phyloP scores from a whole-genome alignment of 2,888 invertebrate species.

The Ectemnius continuus region DNA sequence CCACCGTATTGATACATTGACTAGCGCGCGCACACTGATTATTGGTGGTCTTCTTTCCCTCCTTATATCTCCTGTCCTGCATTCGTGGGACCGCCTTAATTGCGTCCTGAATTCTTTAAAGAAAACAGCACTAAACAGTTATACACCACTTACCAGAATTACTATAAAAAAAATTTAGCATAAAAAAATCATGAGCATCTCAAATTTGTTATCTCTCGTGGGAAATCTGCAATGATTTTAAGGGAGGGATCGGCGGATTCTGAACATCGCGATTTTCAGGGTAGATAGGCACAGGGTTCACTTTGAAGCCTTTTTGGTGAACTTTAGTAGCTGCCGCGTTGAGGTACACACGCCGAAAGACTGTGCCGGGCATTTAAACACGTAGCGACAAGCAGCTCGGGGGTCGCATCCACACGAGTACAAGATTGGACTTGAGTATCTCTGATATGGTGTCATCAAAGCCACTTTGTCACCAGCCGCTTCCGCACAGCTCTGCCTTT shows the following conservation, averaged over 20 bases:
- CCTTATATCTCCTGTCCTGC: conserved; percentile 41
- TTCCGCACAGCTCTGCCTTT: not conserved
- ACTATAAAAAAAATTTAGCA: no score
- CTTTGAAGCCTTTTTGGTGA: no score
- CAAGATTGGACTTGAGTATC: conserved; percentile 50
- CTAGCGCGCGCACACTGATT: conserved; percentile 36
- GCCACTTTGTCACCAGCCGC: not conserved
- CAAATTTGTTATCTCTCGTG: not conserved
- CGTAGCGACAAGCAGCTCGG: conserved; percentile 46
- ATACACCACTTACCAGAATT: no score
- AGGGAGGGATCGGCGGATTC: not conserved
- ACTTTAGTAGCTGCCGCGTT: not conserved
- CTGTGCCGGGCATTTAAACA: conserved; percentile 51
- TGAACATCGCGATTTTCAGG: not conserved
- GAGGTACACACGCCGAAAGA: conserved; percentile 30
- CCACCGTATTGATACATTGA: conserved; percentile 58
- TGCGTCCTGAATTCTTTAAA: conserved; percentile 24
- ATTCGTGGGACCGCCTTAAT: conserved; percentile 55
- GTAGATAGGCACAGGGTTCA: not conserved
- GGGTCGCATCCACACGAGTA: conserved; percentile 34
- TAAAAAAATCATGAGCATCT: no score
- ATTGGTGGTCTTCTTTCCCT: conserved; percentile 34
- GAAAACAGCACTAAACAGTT: no score
- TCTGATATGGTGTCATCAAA: conserved; percentile 22
- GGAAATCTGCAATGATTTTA: no score